phyloP scores from a whole-genome alignment of 2,113 vertebrate genomes.

The Leptodactylus fuscus region DNA sequence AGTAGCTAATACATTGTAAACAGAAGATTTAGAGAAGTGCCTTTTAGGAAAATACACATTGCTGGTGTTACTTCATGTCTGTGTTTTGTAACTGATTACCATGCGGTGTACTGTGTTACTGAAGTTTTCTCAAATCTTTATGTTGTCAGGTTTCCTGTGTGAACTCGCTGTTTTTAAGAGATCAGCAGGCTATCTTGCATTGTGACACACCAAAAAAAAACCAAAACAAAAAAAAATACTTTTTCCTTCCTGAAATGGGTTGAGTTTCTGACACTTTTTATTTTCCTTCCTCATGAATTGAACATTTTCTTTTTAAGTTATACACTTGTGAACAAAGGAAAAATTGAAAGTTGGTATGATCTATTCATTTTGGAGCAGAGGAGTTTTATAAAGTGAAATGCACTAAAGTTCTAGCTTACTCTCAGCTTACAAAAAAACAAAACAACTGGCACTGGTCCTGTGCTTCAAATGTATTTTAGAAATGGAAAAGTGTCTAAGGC shows the following conservation, averaged over 20 bases:
- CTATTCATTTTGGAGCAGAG: too few relatives aligned
- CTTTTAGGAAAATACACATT: neutral
- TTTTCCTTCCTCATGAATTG: too few relatives aligned
- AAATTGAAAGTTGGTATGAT: too few relatives aligned
- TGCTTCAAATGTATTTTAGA: too few relatives aligned
- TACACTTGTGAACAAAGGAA: too few relatives aligned
- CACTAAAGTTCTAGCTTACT: too few relatives aligned
- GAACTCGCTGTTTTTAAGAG: neutral
- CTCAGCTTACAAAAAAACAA: too few relatives aligned
- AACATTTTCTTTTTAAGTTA: too few relatives aligned
- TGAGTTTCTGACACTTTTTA: neutral
- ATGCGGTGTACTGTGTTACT: neutral
- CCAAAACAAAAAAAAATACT: neutral
- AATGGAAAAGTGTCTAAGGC: too few relatives aligned
- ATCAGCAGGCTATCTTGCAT: neutral
- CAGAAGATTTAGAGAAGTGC: neutral
- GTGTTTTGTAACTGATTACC: conserved; percentile 5
- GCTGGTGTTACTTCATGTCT: neutral
- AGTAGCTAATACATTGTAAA: neutral
- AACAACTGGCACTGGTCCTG: too few relatives aligned
- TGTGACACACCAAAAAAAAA: neutral
- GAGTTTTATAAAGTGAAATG: too few relatives aligned
- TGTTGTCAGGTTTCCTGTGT: conserved; percentile 7
- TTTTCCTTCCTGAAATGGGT: conserved; percentile 47
- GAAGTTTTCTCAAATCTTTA: neutral